Base-by-base conservation (phyloP, 2,113 vertebrate genomes). In the Carassius carassius region DNA sequence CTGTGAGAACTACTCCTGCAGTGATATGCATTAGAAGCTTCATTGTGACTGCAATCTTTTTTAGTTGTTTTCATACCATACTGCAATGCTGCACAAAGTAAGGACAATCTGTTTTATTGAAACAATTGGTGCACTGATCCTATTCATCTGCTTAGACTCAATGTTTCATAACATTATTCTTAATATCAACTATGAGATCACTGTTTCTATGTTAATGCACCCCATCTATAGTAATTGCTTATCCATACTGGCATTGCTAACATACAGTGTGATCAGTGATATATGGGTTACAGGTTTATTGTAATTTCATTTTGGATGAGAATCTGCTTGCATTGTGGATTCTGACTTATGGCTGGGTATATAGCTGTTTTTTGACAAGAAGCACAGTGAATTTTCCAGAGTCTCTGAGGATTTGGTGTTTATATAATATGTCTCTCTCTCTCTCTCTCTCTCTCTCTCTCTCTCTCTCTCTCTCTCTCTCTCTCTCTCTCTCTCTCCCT, bases 381-480 rank as follows among this genome's bases (percentile, higher is more conserved):
- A 60, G 63, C 63, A 51, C 75, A 74, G 74, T 69, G 70, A 62
- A 88, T 77, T 60, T 86, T 72, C 23, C 63, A 35, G 62, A 9
- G 70, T 86, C 82, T 87, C 84, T 67, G 72, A 85, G 84, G 84
- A 79, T 74, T 81, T 69, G 65, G n/a, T 78, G 73, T 84, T 89
- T 89, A 89, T 89, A 78, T 86, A 89, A 89, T 47, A 1, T 85
- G 12, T 87, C 56, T 78, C 77, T 65, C 84, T 74, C 62, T 82
- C 69, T 35, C 70, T 81, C 67, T 56, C 69, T 73, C 72, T 87
- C 72, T 85, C 23, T 73, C 37, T 86, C 62, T 82, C 69, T 35
- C 70, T 81, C 67, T 56, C 69, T 73, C 72, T 87, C 72, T 85
- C 25, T 73, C 37, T 82, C 69, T 35, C 70, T 81, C 37, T 79